Evolutionary conservation across 1,140 invertebrate genomes (phyloP).

Genomic region (Drepana arcuata): DNA sequence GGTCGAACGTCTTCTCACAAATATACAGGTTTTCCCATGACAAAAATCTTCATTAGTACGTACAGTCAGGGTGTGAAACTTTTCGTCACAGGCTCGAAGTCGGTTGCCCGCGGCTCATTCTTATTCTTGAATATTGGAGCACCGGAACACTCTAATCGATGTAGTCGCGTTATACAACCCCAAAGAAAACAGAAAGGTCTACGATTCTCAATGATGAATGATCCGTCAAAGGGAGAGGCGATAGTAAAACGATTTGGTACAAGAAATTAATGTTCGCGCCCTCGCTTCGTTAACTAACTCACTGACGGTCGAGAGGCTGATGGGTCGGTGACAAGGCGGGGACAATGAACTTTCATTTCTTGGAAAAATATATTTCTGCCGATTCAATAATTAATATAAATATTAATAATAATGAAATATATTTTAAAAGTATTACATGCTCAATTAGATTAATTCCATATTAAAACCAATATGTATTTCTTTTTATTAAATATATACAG

Average conservation of each 20-base stretch:
- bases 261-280: slow-evolving; percentile 22
- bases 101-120: no score
- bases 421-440: not conserved
- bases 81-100: no score
- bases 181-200: no score
- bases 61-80: no score
- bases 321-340: not conserved
- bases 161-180: no score
- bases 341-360: not conserved
- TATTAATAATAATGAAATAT: not conserved
- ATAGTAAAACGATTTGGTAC: slow-evolving; percentile 15
- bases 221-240: slow-evolving; percentile 12
- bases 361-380: not conserved
- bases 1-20: no score
- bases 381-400: not conserved
- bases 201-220: slow-evolving; percentile 24
- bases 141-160: no score
- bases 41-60: no score
- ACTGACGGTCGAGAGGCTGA: not conserved
- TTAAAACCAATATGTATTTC: no score
- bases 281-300: slow-evolving; percentile 19
- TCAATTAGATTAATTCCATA: slow-evolving; percentile 5
- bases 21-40: no score
- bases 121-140: no score
- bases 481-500: no score